Base-by-base conservation (phyloP, 2,888 invertebrate species). In the Netelia fuscicornis region DNA sequence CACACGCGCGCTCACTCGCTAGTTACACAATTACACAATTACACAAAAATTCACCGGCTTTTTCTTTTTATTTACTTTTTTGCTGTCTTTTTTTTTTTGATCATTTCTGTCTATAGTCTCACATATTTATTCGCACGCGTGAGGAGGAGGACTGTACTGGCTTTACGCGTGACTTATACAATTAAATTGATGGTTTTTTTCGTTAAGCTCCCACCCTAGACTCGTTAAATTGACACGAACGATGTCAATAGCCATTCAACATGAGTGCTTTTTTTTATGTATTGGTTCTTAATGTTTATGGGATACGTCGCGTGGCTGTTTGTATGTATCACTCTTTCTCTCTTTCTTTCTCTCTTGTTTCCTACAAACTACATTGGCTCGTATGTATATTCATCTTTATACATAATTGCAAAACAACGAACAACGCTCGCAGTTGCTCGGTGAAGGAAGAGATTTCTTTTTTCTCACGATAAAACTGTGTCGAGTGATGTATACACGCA, bases 91-190 rank as follows among this genome's bases (percentile, higher is more conserved):
- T 52, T 54, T 70, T 44, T 42, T 80, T 72, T 20, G 56, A 30
- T 77, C 56, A 78, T 42, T 65, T 42, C 62, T 78, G 60, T 58
- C 65, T 65, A 67, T 23, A 81, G 76, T 44, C 62, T 67, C 48
- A 64, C 78, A 72, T 68, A 23, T 20, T 13, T 23, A 77, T 67
- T 67, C 78, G 75, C 84, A 71, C 90, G 89, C 90, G 77, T 87
- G 88, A 90, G 90, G 90, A 90, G 58, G 44, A 48, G 52, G 68
- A 91, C 90, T 91, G 90, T 91, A 91, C 91, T 91, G 91, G 92
- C 91, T 91, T 90, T 91, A 89, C 91, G 88, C 88, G 90, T 90
- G 88, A 76, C 88, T 91, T 89, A 90, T 79, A 89, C 87, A 92
- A 91, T 89, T 91, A 91, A 86, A 92, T 90, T 90, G 90, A 90